phyloP scores from a whole-genome alignment of 2,888 invertebrate species.

The Mythimna ferrago region DNA sequence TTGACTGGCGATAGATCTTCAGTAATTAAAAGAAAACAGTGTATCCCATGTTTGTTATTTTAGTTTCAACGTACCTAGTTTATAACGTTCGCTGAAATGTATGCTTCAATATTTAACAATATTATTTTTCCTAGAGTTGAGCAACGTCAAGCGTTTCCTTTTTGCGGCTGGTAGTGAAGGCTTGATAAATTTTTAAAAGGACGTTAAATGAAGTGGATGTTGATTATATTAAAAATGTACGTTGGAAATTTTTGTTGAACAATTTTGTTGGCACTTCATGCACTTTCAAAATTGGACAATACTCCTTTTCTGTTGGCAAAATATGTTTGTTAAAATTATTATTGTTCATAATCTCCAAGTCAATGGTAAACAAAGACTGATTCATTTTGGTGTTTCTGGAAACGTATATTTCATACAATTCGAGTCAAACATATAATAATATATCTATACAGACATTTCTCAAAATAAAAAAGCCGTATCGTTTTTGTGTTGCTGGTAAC shows the following conservation, averaged over 20 bases:
- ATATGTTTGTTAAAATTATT: background rate
- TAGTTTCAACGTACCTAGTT: conserved; percentile 10
- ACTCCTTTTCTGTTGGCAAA: background rate
- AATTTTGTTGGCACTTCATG: background rate
- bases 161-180: background rate
- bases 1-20: background rate
- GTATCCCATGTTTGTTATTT: conserved; percentile 30
- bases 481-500: too few species aligned
- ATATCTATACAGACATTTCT: background rate
- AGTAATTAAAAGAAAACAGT: conserved; percentile 50
- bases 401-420: background rate
- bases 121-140: background rate
- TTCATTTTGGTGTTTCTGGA: background rate
- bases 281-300: background rate
- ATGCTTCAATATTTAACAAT: conserved; percentile 16
- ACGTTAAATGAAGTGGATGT: background rate
- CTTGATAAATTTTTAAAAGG: background rate
- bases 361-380: background rate
- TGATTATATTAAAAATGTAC: background rate
- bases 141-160: background rate
- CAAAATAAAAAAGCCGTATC: too few species aligned
- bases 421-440: too few species aligned
- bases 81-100: conserved; percentile 7
- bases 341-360: background rate
- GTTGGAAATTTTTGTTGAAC: too few species aligned